phyloP scores from a whole-genome alignment of 2,113 vertebrate species.

The Muscicapa adusta region DNA sequence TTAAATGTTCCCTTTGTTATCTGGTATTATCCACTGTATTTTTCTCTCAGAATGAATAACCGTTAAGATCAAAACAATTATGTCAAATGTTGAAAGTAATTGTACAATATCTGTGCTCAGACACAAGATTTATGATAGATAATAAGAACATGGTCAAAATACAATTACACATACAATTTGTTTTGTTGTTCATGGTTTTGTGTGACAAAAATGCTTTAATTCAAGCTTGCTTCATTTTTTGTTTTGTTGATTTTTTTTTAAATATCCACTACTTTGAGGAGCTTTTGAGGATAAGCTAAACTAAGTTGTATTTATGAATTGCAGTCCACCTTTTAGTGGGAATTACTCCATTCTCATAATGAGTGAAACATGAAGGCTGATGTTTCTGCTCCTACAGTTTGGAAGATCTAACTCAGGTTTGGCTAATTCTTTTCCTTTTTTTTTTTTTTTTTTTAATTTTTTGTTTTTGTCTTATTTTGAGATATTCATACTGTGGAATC shows the following conservation, averaged over 20 bases:
- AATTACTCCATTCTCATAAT: not conserved
- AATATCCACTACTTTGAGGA: not conserved
- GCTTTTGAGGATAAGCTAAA: not conserved
- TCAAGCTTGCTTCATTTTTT: not conserved
- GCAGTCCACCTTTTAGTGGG: not conserved
- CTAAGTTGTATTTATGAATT: not conserved
- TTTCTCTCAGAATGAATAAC: slow-evolving; percentile 16
- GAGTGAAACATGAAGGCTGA: not conserved
- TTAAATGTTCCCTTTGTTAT: slow-evolving; percentile 6
- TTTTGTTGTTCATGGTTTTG: not conserved
- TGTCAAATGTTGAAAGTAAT: not conserved
- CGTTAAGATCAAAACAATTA: slow-evolving; percentile 34
- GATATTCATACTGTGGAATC: not conserved
- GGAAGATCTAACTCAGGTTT: not conserved
- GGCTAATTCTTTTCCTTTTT: not conserved
- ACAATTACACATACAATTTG: not conserved
- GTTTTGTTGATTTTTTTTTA: not conserved
- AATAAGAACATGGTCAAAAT: not conserved
- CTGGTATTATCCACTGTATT: not conserved
- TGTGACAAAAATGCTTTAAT: not conserved
- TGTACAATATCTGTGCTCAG: not conserved
- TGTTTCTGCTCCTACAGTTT: not conserved
- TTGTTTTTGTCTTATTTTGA: not conserved
- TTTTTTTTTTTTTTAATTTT: not conserved
- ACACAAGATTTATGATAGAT: not conserved